These are phyloP conservation scores for Parascotia fuliginaria DNA, from an alignment of 2,888 invertebrate genomes.

Conservation along the genomic window DNA sequence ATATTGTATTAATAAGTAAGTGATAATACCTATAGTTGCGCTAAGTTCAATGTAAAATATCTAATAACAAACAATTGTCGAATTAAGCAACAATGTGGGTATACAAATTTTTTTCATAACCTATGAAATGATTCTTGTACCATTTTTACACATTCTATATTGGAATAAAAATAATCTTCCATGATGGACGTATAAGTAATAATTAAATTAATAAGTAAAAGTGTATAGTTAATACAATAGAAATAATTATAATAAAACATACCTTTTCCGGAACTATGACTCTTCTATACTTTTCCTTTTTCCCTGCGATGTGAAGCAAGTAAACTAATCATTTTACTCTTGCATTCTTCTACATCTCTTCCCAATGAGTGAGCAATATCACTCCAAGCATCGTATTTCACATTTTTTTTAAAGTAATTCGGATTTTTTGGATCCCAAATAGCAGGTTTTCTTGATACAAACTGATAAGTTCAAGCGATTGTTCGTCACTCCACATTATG, in stretches of 20 bases:
- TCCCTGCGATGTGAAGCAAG: constrained; percentile 24
- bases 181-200: background rate
- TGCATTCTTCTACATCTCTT: constrained; percentile 32
- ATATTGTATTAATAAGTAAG: constrained; percentile 27
- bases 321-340: constrained; percentile 31
- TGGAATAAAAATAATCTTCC: too few relatives aligned
- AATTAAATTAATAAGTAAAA: background rate
- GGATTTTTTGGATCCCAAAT: constrained; percentile 16
- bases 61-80: too few relatives aligned
- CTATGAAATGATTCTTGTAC: too few relatives aligned
- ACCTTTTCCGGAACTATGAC: constrained; percentile 25
- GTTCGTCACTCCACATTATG: constrained; percentile 26
- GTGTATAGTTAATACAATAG: background rate
- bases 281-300: constrained; percentile 25
- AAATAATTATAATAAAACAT: constrained; percentile 9
- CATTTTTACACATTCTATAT: too few relatives aligned
- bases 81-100: too few relatives aligned
- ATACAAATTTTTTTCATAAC: too few relatives aligned
- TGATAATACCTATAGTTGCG: constrained; percentile 21
- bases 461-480: constrained; percentile 22
- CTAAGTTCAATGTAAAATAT: too few relatives aligned
- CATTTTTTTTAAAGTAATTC: constrained; percentile 17
- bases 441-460: constrained; percentile 18
- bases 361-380: constrained; percentile 31
- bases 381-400: constrained; percentile 29